Base-by-base conservation (phyloP, 2,888 invertebrate genomes). In the Ormia ochracea region DNA sequence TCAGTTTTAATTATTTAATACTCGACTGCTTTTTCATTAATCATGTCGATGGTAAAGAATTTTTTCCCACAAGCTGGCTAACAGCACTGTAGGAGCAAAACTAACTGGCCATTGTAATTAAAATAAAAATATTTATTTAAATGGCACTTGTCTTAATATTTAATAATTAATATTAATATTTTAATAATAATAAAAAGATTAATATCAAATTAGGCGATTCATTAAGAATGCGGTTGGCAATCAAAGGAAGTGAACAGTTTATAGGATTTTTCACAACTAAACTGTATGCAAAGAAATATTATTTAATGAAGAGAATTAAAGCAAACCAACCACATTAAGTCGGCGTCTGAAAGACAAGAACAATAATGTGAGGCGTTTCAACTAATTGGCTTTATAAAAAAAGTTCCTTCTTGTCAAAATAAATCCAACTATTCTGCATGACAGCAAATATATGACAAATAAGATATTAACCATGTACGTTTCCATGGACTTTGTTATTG, bases 1-100 rank as follows among this genome's bases (percentile, higher is more conserved):
- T 28, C 38, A 43, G 41, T 48, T 33, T 28, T 48, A 63, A 56
- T 50, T 26, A 9, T 28, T 74, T 26, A 36, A 31, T 28, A 36
- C 21, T 54, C 43, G 12, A 14, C 26, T 5, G 38, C 3, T 56
- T 50, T n/a, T n/a, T 41, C 2, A 41, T 43, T 36, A 43, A 48
- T 14, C 41, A 48, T 52, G 75, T 79, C 72, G 79, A 70, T 45
- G 75, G 63, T 45, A 10, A 41, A 66, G 61, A 65, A 75, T 75
- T 80, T n/a, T n/a, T 75, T 72, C 66, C 70, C 79, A 75, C 58
- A 74, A 65, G 19, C 45, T 41, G 26, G 45, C 52, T 6, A 14
- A 26, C 19, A 4, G 12, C 19, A 7, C 14, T 54, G 54, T 17
- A 7, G 17, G n/a, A 28, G 50, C 50, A 52, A 41, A 52, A 41